These are phyloP conservation scores for Chaunax sp. DNA, from an alignment of 2,797 vertebrate species.

Conservation along the genomic window DNA sequence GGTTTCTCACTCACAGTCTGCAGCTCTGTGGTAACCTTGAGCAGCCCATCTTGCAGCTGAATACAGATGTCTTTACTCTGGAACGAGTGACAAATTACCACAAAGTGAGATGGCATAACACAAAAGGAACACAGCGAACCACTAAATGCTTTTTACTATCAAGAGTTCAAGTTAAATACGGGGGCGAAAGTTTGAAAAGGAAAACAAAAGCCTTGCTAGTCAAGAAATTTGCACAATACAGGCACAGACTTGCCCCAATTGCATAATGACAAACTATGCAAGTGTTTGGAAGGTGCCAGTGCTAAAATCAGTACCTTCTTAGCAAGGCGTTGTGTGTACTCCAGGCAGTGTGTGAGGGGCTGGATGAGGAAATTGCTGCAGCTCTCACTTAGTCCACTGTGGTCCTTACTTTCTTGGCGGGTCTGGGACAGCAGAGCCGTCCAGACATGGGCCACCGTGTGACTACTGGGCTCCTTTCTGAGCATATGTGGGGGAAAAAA, in stretches of 20 bases:
- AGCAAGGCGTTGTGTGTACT: slow-evolving; percentile 82
- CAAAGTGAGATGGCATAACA: slow-evolving; percentile 21
- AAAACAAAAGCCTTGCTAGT: background rate
- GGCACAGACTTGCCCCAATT: background rate
- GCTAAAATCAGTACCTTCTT: slow-evolving; percentile 75
- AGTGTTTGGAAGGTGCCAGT: background rate
- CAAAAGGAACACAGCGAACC: slow-evolving; percentile 4
- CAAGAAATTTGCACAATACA: background rate
- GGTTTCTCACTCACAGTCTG: slow-evolving; percentile 81
- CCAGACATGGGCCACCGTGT: slow-evolving; percentile 79
- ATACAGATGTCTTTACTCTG: slow-evolving; percentile 90
- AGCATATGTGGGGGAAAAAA: background rate
- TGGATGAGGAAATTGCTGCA: slow-evolving; percentile 76
- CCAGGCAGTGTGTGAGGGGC: slow-evolving; percentile 79
- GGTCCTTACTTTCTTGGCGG: slow-evolving; percentile 81
- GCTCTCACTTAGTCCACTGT: slow-evolving; percentile 77
- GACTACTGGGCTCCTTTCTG: slow-evolving; percentile 80
- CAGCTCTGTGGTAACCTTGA: slow-evolving; percentile 87
- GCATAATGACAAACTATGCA: background rate
- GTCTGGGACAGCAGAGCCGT: slow-evolving; percentile 79
- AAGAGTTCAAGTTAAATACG: slow-evolving; percentile 4
- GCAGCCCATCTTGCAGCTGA: slow-evolving; percentile 88
- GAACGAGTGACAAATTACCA: slow-evolving; percentile 49
- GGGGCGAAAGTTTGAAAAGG: background rate
- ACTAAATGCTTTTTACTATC: background rate